Evolutionary conservation across 2,113 vertebrate genomes (phyloP).

Genomic region (Labrus mixtus): DNA sequence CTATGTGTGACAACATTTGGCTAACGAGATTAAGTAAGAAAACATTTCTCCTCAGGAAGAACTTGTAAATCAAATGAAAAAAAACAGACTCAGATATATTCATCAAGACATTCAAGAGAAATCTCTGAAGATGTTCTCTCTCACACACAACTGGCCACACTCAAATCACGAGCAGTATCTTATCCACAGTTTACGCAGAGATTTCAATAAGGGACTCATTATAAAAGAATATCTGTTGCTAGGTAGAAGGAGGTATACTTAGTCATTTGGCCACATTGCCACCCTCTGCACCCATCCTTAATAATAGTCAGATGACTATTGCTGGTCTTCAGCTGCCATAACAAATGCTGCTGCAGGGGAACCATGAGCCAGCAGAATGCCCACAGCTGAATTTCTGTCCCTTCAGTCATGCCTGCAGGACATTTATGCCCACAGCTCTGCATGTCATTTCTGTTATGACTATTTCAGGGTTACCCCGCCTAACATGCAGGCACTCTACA

Average conservation of each 20-base stretch:
- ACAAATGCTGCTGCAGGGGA: conserved; percentile 58
- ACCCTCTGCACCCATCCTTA: conserved; percentile 30
- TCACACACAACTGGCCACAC: background rate
- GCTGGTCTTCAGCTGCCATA: conserved; percentile 46
- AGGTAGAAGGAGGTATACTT: conserved; percentile 24
- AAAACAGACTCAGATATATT: background rate
- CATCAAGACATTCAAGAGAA: background rate
- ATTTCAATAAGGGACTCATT: background rate
- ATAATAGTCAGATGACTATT: conserved; percentile 38
- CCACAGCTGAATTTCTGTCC: conserved; percentile 35
- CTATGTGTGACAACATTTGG: conserved; percentile 45
- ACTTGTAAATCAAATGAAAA: conserved; percentile 13
- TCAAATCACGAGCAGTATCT: conserved; percentile 1
- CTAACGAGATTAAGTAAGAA: conserved; percentile 39
- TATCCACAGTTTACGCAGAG: conserved; percentile 10
- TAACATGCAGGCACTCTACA: conserved; percentile 8
- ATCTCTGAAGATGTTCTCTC: background rate
- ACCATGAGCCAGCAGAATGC: conserved; percentile 57
- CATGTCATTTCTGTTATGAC: conserved; percentile 21
- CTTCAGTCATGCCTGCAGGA: conserved; percentile 58
- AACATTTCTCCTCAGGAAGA: conserved; percentile 21
- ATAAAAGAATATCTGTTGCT: background rate
- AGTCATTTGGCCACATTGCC: conserved; percentile 23
- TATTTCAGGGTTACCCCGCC: conserved; percentile 14
- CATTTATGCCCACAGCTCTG: conserved; percentile 25